phyloP scores from a whole-genome alignment of 2,888 invertebrate species.

The Tetanocera ferruginea region DNA sequence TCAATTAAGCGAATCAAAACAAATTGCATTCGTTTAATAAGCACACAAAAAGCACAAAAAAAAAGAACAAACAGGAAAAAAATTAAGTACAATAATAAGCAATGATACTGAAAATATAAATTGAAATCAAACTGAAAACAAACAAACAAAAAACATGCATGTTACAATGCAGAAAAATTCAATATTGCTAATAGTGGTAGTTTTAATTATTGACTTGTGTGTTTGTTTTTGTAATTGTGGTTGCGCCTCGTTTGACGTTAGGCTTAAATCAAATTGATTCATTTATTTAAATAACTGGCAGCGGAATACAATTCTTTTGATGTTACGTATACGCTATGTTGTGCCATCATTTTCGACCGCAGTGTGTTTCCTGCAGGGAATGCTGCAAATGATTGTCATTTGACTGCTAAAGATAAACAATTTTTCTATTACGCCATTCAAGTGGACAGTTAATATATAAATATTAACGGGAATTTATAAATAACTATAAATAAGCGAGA shows the following conservation, averaged over 20 bases:
- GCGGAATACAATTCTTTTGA: background rate
- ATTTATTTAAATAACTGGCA: background rate
- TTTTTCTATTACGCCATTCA: no score
- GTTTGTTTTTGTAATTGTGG: background rate
- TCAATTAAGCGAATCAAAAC: conserved; percentile 67
- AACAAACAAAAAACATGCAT: background rate
- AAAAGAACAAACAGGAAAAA: background rate
- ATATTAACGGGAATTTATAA: no score
- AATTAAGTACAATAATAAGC: background rate
- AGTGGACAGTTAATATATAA: no score
- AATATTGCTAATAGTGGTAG: background rate
- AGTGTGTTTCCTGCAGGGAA: background rate
- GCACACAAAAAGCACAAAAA: conserved; percentile 15
- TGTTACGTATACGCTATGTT: conserved; percentile 25
- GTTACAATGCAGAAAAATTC: background rate
- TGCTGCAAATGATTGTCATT: background rate
- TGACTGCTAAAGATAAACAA: no score
- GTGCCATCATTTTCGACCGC: background rate
- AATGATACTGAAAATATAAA: background rate
- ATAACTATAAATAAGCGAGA: no score
- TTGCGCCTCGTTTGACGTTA: background rate
- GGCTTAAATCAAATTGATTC: background rate
- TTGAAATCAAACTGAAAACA: background rate
- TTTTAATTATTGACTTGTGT: background rate
- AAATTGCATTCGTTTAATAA: conserved; percentile 45